Conservation (phyloP, 2,113 vertebrate genomes). For the Alethe diademata region DNA sequence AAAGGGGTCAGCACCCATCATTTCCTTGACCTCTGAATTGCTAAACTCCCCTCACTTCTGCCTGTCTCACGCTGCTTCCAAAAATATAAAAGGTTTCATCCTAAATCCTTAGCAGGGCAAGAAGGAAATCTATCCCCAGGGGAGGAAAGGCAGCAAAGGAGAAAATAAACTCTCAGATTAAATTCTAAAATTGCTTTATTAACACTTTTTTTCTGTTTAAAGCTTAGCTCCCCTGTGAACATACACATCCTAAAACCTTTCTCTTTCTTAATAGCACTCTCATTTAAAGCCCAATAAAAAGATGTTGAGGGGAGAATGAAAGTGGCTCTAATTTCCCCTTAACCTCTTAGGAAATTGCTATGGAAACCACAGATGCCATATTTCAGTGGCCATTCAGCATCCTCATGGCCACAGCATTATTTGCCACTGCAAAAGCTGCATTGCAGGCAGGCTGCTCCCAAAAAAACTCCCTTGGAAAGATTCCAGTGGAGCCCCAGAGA, state of each 20-base stretch:
- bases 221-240: not conserved
- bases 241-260: not conserved
- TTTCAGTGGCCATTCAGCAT: not conserved
- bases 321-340: not conserved
- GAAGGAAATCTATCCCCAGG: constrained; percentile 6
- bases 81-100: not conserved
- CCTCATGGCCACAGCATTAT: not conserved
- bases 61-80: not conserved
- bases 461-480: rapidly evolving
- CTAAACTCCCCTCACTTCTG: not conserved
- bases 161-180: constrained; percentile 57
- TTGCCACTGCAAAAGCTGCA: not conserved
- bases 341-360: not conserved
- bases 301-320: not conserved
- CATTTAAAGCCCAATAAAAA: constrained; percentile 3
- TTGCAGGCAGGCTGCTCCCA: not conserved
- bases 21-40: not conserved
- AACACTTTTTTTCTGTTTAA: constrained; percentile 1
- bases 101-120: constrained; percentile 12
- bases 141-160: constrained; percentile 40
- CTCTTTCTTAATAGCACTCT: constrained; percentile 3
- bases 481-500: not conserved
- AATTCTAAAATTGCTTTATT: constrained; percentile 56
- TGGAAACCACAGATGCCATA: constrained; percentile 19
- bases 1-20: not conserved